Evolutionary conservation across 2,797 vertebrate species (phyloP).

Genomic region (Amblyraja radiata): DNA sequence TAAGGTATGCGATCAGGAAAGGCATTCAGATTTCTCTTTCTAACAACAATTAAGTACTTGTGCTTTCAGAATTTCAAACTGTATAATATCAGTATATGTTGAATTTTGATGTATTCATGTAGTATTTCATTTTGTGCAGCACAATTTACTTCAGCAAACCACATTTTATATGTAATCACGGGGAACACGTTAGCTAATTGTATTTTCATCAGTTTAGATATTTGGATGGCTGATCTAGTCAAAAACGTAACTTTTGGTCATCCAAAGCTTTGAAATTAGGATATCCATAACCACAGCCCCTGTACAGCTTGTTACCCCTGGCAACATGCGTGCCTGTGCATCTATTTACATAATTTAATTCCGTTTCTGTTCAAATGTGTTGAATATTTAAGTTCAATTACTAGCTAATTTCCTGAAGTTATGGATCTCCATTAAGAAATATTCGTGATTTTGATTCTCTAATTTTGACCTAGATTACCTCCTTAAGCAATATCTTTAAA

Average conservation of each 20-base stretch:
- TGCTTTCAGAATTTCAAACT: not conserved
- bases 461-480: too few relatives aligned
- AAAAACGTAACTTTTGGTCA: not conserved
- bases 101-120: not conserved
- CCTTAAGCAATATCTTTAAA: too few relatives aligned
- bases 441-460: not conserved
- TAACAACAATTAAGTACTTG: not conserved
- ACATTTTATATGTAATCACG: not conserved
- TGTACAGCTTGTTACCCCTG: not conserved
- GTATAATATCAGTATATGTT: not conserved
- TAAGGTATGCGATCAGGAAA: constrained; percentile 49
- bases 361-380: not conserved
- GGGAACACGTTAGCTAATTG: not conserved
- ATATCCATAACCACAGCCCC: not conserved
- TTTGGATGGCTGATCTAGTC: not conserved
- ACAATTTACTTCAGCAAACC: not conserved
- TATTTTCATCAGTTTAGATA: not conserved
- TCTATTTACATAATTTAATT: constrained; percentile 23
- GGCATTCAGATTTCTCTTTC: not conserved
- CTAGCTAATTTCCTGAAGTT: not conserved
- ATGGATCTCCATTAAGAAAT: not conserved
- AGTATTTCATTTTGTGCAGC: not conserved
- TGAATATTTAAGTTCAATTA: not conserved
- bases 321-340: not conserved
- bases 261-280: not conserved